phyloP scores from a whole-genome alignment of 2,113 vertebrate genomes.

The Xenopus borealis region DNA sequence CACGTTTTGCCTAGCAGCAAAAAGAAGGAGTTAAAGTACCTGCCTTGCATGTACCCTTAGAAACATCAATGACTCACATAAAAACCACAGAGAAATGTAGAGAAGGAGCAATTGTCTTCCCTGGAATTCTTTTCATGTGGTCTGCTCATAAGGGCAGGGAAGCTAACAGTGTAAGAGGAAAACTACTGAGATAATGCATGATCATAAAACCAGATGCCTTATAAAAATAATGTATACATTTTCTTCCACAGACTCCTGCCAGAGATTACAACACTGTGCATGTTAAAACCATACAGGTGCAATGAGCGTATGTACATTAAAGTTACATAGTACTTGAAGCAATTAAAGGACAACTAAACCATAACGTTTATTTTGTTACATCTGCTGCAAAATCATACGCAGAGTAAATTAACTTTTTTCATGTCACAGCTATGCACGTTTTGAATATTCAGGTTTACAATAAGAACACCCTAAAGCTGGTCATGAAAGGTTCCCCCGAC shows the following conservation, averaged over 20 bases:
- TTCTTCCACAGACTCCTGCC: constrained; percentile 31
- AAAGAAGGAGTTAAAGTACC: constrained; percentile 19
- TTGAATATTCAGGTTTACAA: no score
- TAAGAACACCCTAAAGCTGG: no score
- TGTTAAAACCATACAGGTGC: constrained; percentile 37
- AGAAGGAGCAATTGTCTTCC: background rate
- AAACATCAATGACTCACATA: constrained; percentile 14
- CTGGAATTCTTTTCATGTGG: constrained; percentile 33
- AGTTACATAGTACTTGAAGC: background rate
- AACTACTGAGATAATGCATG: constrained; percentile 29
- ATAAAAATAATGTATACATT: constrained; percentile 29
- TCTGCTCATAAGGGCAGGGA: constrained; percentile 18
- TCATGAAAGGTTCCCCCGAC: no score
- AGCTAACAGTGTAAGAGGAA: constrained; percentile 7
- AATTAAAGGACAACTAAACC: background rate
- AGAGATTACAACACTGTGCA: constrained; percentile 36
- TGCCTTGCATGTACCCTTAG: constrained; percentile 5
- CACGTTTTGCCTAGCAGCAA: no score
- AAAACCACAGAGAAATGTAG: constrained; percentile 22
- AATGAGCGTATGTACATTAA: background rate
- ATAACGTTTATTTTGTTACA: no score
- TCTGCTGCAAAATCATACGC: no score
- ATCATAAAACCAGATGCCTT: constrained; percentile 39
- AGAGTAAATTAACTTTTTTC: no score
- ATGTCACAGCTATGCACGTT: no score